Conservation (phyloP, 2,113 vertebrate species). For the Charina bottae region DNA sequence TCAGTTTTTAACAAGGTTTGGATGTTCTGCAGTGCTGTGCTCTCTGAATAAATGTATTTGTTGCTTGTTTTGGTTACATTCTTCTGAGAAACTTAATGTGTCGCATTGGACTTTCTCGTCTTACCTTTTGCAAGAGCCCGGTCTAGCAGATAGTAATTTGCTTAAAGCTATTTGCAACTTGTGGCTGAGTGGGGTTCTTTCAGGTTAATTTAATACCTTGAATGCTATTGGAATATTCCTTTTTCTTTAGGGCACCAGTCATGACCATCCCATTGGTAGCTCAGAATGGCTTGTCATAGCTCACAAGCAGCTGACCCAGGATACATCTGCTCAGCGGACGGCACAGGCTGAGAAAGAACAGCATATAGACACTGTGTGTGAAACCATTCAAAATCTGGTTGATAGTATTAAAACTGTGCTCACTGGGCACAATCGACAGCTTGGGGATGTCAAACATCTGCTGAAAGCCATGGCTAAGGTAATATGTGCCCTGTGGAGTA, state of each 20-base stretch:
- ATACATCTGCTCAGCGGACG: constrained; percentile 83
- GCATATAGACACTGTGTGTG: constrained; percentile 88
- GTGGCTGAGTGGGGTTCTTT: not conserved
- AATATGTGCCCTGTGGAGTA: constrained; percentile 15
- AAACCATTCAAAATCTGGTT: constrained; percentile 92
- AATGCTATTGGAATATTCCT: constrained; percentile 17
- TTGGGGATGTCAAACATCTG: constrained; percentile 95
- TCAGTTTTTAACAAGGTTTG: not conserved
- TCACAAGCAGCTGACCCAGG: constrained; percentile 90
- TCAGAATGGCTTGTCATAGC: constrained; percentile 92
- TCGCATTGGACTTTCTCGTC: too few species aligned
- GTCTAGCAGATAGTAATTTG: not conserved
- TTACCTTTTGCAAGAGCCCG: not conserved
- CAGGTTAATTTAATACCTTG: not conserved
- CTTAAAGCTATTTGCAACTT: not conserved
- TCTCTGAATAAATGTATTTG: not conserved
- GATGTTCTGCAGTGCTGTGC: too few species aligned
- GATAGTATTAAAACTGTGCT: constrained; percentile 95
- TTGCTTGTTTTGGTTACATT: not conserved
- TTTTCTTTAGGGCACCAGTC: constrained; percentile 80
- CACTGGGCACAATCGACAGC: constrained; percentile 92
- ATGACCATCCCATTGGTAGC: constrained; percentile 89
- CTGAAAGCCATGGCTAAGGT: constrained; percentile 99
- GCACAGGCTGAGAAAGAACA: constrained; percentile 91
- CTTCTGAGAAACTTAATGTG: not conserved